phyloP scores from a whole-genome alignment of 2,113 vertebrate species.

The Vulpes vulpes region DNA sequence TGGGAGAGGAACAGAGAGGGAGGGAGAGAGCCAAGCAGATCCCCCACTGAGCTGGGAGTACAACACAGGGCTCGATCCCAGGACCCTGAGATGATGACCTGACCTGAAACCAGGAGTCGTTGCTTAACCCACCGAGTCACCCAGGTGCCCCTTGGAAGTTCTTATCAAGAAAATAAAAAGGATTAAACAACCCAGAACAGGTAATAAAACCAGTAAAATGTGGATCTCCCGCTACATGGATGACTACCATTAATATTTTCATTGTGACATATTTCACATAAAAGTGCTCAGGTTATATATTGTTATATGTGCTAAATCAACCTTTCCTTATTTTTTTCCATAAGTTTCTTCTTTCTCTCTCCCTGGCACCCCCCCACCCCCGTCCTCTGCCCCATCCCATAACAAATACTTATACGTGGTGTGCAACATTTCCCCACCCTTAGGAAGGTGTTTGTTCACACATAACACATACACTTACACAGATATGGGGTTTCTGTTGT shows the following conservation, averaged over 20 bases:
- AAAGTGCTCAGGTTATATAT: no score
- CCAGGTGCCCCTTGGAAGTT: not conserved
- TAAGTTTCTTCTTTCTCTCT: not conserved
- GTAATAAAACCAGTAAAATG: not conserved
- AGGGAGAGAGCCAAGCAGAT: not conserved
- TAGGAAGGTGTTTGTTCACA: no score
- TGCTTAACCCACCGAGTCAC: not conserved
- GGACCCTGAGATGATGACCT: not conserved
- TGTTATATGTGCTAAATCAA: no score
- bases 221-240: not conserved
- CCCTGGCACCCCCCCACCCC: no score
- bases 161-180: not conserved
- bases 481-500: not conserved
- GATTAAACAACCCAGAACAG: not conserved
- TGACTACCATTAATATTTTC: not conserved
- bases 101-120: not conserved
- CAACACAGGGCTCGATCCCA: rapidly evolving
- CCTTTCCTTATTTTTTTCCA: not conserved
- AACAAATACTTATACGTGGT: not conserved
- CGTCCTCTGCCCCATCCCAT: not conserved
- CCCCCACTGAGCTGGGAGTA: not conserved
- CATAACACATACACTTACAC: not conserved
- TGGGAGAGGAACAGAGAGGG: not conserved
- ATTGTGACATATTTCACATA: not conserved
- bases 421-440: not conserved